phyloP scores from a whole-genome alignment of 2,888 invertebrate species.

The Epirrita christyi region DNA sequence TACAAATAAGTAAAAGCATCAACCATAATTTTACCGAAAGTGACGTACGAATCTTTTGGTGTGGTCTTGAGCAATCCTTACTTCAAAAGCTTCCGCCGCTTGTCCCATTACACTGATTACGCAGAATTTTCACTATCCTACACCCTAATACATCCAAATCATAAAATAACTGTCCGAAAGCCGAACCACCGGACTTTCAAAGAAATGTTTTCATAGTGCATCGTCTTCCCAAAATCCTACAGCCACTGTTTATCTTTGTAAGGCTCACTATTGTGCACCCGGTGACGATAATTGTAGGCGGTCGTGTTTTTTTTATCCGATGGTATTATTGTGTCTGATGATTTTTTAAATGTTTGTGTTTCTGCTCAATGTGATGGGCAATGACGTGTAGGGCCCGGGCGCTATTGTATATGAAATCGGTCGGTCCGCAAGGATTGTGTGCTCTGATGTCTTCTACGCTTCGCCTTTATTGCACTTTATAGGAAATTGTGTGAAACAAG shows the following conservation, averaged over 20 bases:
- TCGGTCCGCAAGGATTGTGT: constrained; percentile 63
- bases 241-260: constrained; percentile 72
- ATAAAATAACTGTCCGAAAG: constrained; percentile 33
- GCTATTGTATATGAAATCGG: constrained; percentile 68
- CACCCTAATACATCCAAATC: constrained; percentile 4
- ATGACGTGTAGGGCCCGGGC: constrained; percentile 70
- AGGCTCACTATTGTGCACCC: constrained; percentile 68
- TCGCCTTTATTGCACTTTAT: constrained; percentile 53
- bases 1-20: neutral
- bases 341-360: constrained; percentile 81
- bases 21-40: neutral
- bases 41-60: constrained; percentile 28
- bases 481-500: constrained; percentile 29
- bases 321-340: constrained; percentile 68
- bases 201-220: constrained; percentile 58
- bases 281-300: constrained; percentile 65
- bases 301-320: constrained; percentile 54
- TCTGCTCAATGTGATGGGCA: constrained; percentile 77
- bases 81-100: constrained; percentile 22
- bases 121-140: constrained; percentile 23
- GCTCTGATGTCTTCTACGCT: constrained; percentile 61
- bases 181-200: constrained; percentile 39
- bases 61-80: constrained; percentile 38
- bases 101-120: constrained; percentile 24
- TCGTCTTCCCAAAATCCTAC: constrained; percentile 54